Conservation (phyloP, 2,797 vertebrate species). For the Adrianichthys oophorus region DNA sequence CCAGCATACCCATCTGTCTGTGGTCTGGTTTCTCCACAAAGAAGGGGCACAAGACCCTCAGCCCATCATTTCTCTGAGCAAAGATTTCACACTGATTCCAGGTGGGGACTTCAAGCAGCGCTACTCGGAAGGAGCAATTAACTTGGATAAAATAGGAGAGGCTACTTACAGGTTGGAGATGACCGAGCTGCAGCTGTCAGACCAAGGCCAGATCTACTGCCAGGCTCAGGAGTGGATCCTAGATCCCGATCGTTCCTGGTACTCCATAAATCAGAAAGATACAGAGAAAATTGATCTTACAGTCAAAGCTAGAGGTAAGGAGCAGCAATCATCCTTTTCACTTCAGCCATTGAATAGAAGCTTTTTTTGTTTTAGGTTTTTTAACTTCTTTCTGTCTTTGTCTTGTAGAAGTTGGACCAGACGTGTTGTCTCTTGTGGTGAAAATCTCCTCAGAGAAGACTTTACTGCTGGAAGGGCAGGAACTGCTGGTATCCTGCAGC, state of each 20-base stretch:
- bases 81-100: slow-evolving; percentile 70
- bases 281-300: slow-evolving; percentile 48
- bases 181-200: slow-evolving; percentile 61
- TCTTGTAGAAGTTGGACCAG: slow-evolving; percentile 39
- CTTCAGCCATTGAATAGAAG: slow-evolving; percentile 1
- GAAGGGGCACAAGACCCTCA: slow-evolving; percentile 19
- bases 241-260: slow-evolving; percentile 79
- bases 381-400: not conserved
- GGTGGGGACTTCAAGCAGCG: slow-evolving; percentile 67
- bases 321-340: not conserved
- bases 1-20: slow-evolving; percentile 90
- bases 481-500: slow-evolving; percentile 73
- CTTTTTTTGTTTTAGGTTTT: slow-evolving; percentile 18
- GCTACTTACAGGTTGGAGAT: slow-evolving; percentile 70
- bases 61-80: slow-evolving; percentile 68
- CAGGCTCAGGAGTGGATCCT: slow-evolving; percentile 77
- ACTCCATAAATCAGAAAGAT: slow-evolving; percentile 71
- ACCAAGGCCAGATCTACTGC: slow-evolving; percentile 75
- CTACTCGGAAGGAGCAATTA: slow-evolving; percentile 59
- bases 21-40: slow-evolving; percentile 82
- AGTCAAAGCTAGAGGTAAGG: slow-evolving; percentile 78
- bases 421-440: slow-evolving; percentile 63
- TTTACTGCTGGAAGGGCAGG: slow-evolving; percentile 70
- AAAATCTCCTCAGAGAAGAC: slow-evolving; percentile 39
- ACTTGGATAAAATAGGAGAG: slow-evolving; percentile 74